Conservation (phyloP, 2,797 vertebrate species). For the Alectoris magna region DNA sequence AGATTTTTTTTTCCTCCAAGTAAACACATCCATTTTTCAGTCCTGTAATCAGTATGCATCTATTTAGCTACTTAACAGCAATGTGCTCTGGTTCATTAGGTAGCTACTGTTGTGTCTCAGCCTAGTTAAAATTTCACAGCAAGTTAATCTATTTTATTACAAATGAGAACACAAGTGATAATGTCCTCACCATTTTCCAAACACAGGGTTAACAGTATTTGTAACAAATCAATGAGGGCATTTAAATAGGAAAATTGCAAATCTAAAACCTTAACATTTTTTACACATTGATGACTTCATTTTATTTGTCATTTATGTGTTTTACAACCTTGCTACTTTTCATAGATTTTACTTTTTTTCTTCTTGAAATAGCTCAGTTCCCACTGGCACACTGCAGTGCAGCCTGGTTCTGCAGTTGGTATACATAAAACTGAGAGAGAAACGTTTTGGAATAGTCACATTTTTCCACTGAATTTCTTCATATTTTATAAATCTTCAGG, state of each 20-base stretch:
- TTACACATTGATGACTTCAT: slow-evolving; percentile 70
- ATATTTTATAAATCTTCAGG: background rate
- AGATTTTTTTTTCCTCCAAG: slow-evolving; percentile 59
- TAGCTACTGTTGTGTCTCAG: slow-evolving; percentile 82
- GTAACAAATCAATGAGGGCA: slow-evolving; percentile 76
- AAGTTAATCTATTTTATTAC: slow-evolving; percentile 85
- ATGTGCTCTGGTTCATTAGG: slow-evolving; percentile 83
- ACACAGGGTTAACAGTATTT: slow-evolving; percentile 81
- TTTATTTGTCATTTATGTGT: slow-evolving; percentile 71
- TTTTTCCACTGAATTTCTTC: background rate
- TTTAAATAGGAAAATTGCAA: slow-evolving; percentile 75
- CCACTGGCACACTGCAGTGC: background rate
- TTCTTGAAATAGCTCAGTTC: background rate
- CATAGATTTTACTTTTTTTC: slow-evolving; percentile 1
- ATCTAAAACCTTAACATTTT: slow-evolving; percentile 63
- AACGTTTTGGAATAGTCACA: background rate
- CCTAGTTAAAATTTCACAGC: slow-evolving; percentile 83
- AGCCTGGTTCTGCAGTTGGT: background rate
- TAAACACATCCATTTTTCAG: slow-evolving; percentile 83
- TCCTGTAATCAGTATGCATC: slow-evolving; percentile 81
- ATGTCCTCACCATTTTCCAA: slow-evolving; percentile 77
- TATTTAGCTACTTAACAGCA: slow-evolving; percentile 84
- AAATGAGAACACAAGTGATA: slow-evolving; percentile 82
- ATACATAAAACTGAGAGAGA: background rate
- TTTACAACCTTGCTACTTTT: slow-evolving; percentile 62